These are phyloP conservation scores for Peromyscus polionotus DNA, from an alignment of 2,113 vertebrate species.

Conservation along the genomic window DNA sequence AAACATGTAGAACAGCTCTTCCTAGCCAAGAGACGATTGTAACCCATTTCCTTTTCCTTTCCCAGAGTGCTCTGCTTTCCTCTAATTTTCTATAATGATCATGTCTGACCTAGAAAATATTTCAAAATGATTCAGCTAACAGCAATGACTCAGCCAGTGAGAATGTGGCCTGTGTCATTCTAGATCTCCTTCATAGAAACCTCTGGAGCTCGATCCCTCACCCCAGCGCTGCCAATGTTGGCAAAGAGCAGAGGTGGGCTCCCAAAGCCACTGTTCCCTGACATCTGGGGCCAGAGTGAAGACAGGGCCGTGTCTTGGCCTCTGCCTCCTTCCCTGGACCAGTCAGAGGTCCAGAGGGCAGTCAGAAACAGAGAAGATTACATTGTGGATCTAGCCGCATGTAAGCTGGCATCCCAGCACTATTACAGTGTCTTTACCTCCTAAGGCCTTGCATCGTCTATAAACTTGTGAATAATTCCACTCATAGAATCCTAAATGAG, in stretches of 20 bases:
- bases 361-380: background rate
- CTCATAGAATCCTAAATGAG: background rate
- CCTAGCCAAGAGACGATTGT: background rate
- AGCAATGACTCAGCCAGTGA: background rate
- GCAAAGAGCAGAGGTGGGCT: background rate
- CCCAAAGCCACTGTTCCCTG: background rate
- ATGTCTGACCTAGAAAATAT: background rate
- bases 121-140: background rate
- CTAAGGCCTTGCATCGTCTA: background rate
- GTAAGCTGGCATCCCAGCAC: background rate
- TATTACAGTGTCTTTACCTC: background rate
- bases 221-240: background rate
- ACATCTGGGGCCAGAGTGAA: background rate
- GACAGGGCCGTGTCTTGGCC: too few species aligned
- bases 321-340: background rate
- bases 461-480: background rate
- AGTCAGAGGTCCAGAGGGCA: background rate
- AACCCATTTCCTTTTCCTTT: background rate
- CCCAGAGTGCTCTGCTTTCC: background rate
- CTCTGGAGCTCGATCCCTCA: background rate
- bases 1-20: background rate
- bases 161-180: background rate
- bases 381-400: background rate
- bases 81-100: background rate
- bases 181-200: background rate